Conservation (phyloP, 2,113 vertebrate species). For the Ramphastos sulfuratus region DNA sequence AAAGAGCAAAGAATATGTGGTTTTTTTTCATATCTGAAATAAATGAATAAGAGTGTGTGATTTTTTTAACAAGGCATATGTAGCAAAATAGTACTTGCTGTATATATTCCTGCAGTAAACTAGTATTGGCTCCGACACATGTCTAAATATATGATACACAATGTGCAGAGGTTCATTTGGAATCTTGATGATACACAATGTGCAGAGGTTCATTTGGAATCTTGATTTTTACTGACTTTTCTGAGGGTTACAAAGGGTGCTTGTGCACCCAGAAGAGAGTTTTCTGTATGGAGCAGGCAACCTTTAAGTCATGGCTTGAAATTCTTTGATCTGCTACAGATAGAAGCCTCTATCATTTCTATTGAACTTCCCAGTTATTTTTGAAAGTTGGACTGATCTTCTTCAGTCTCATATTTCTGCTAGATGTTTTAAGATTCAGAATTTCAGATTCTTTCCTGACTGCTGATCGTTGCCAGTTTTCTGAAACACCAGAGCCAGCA, state of each 20-base stretch:
- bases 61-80: background rate
- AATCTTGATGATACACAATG: background rate
- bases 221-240: slow-evolving; percentile 17
- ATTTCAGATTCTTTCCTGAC: background rate
- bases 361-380: background rate
- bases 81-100: background rate
- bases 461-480: background rate
- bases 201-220: background rate
- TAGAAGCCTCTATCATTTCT: background rate
- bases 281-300: background rate
- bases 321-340: background rate
- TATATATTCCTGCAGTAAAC: slow-evolving; percentile 14
- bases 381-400: slow-evolving; percentile 16
- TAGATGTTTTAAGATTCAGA: background rate
- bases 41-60: background rate
- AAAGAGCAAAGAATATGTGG: background rate
- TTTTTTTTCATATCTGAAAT: slow-evolving; percentile 30
- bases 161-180: background rate
- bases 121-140: background rate
- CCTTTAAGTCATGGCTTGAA: background rate
- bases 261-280: background rate
- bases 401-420: background rate
- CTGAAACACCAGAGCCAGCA: background rate
- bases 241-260: background rate
- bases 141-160: background rate